Evolutionary conservation across 2,113 vertebrate genomes (phyloP).

Genomic region (Aplodontia rufa): DNA sequence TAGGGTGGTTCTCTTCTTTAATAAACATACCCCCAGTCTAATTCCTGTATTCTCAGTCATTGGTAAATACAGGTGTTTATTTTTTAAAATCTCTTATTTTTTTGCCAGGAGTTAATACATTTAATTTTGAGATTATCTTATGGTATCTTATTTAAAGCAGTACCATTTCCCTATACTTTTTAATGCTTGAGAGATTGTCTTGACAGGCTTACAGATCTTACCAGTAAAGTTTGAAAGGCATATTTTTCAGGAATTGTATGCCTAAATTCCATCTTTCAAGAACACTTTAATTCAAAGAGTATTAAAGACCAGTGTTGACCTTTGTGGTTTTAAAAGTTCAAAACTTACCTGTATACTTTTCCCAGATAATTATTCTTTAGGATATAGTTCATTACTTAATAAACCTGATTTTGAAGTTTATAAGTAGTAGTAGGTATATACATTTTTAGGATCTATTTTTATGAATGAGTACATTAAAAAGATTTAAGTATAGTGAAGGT

Average conservation of each 20-base stretch:
- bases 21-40: background rate
- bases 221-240: background rate
- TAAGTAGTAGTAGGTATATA: background rate
- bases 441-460: background rate
- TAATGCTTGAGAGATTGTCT: background rate
- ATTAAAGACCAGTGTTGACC: background rate
- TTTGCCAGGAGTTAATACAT: background rate
- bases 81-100: background rate
- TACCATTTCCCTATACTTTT: background rate
- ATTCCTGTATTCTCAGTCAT: background rate
- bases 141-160: slow-evolving; percentile 5
- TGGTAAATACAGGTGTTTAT: background rate
- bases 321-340: background rate
- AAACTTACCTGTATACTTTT: background rate
- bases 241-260: background rate
- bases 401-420: slow-evolving; percentile 22
- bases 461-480: background rate
- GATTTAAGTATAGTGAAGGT: background rate
- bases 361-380: background rate
- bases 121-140: background rate
- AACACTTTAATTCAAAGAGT: background rate
- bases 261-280: background rate
- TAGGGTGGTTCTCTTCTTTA: background rate
- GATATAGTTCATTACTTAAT: background rate
- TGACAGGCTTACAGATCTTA: background rate